phyloP scores from a whole-genome alignment of 2,888 invertebrate species.

The Eupithecia dodoneata region DNA sequence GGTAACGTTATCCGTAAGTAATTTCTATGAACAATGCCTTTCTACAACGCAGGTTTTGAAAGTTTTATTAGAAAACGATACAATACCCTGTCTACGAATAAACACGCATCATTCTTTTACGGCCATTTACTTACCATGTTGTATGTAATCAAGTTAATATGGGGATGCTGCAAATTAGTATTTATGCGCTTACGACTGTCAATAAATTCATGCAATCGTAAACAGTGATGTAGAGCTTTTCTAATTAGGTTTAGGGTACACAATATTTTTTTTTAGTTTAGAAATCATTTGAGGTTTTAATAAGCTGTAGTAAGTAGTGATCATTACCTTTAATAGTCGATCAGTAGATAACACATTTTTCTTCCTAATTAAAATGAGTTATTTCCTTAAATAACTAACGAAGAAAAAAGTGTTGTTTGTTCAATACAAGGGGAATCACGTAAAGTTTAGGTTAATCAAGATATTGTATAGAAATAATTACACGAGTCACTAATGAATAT shows the following conservation, averaged over 20 bases:
- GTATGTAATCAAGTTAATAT: background rate
- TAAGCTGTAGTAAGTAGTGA: background rate
- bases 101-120: background rate
- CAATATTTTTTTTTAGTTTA: background rate
- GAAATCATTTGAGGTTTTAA: background rate
- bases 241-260: background rate
- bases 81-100: background rate
- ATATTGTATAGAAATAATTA: background rate
- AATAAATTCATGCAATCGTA: background rate
- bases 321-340: no score
- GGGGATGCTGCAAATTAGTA: background rate
- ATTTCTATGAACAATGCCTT: background rate
- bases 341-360: no score
- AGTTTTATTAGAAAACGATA: background rate
- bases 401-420: background rate
- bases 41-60: background rate
- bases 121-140: background rate
- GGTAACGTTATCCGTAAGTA: conserved; percentile 1
- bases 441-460: background rate
- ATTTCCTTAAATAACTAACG: background rate
- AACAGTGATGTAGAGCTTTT: background rate
- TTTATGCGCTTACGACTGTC: background rate
- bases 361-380: no score
- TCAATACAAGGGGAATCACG: background rate
- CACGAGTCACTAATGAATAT: conserved; percentile 44